Conservation (phyloP, 2,113 vertebrate genomes). For the Engystomops pustulosus region DNA sequence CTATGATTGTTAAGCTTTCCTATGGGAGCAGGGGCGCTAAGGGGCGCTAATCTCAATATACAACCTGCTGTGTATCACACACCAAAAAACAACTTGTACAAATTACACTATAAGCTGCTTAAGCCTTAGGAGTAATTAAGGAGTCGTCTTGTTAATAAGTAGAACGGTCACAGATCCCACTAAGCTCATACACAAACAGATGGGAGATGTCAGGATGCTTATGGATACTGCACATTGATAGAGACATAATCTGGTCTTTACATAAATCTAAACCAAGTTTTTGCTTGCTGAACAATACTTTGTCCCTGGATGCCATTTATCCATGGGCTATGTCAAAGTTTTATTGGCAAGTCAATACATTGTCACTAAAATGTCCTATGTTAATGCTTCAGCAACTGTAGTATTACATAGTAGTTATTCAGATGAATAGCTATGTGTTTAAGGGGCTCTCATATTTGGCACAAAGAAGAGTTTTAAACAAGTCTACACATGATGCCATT, state of each 20-base stretch:
- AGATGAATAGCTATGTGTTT: not conserved
- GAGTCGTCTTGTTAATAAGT: constrained; percentile 43
- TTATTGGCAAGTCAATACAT: not conserved
- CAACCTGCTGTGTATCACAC: constrained; percentile 41
- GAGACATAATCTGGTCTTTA: not conserved
- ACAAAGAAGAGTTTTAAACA: no score
- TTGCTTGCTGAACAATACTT: not conserved
- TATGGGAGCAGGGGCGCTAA: not conserved
- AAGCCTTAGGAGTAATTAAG: constrained; percentile 47
- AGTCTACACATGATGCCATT: no score
- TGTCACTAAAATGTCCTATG: not conserved
- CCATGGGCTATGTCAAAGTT: not conserved
- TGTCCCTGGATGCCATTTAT: not conserved
- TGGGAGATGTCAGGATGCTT: constrained; percentile 33
- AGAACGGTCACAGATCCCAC: constrained; percentile 40
- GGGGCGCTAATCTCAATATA: constrained; percentile 31
- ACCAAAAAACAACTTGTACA: constrained; percentile 47
- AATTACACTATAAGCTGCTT: constrained; percentile 53
- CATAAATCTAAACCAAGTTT: not conserved
- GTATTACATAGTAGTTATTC: not conserved
- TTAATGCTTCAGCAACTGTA: not conserved
- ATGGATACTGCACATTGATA: not conserved
- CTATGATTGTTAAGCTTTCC: not conserved
- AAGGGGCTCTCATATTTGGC: no score
- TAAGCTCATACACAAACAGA: constrained; percentile 52